phyloP scores from a whole-genome alignment of 2,888 invertebrate genomes.

The Formica aserva region DNA sequence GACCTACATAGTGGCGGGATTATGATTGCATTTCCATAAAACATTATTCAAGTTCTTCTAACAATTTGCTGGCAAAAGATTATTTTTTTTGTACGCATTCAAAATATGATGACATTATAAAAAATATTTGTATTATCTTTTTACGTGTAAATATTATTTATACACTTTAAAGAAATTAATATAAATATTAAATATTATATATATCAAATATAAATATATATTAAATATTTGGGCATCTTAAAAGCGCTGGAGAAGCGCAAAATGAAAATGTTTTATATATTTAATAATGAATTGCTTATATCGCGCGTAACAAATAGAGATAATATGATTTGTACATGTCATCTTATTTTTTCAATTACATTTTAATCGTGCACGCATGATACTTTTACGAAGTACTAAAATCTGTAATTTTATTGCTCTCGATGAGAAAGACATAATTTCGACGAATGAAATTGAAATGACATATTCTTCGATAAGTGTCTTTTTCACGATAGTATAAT shows the following conservation, averaged over 20 bases:
- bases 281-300: too few relatives aligned
- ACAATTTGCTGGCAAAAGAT: not conserved
- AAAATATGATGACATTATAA: not conserved
- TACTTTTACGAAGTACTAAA: constrained; percentile 11
- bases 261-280: too few relatives aligned
- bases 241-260: too few relatives aligned
- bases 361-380: not conserved
- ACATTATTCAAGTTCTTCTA: constrained; percentile 11
- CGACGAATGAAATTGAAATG: not conserved
- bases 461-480: not conserved
- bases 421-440: not conserved
- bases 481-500: constrained; percentile 4
- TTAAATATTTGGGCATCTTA: not conserved
- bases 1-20: constrained; percentile 51
- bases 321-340: not conserved
- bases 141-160: not conserved
- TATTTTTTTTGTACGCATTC: not conserved
- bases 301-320: too few relatives aligned
- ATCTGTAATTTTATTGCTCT: constrained; percentile 27
- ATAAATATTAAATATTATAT: not conserved
- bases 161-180: not conserved
- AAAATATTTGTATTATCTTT: not conserved
- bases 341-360: not conserved
- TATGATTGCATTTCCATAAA: constrained; percentile 53
- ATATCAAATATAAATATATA: not conserved